These are phyloP conservation scores for Holothuria glaberrima DNA, from an alignment of 35 echinoderm and acorn worm genomes.

Conservation along the genomic window DNA sequence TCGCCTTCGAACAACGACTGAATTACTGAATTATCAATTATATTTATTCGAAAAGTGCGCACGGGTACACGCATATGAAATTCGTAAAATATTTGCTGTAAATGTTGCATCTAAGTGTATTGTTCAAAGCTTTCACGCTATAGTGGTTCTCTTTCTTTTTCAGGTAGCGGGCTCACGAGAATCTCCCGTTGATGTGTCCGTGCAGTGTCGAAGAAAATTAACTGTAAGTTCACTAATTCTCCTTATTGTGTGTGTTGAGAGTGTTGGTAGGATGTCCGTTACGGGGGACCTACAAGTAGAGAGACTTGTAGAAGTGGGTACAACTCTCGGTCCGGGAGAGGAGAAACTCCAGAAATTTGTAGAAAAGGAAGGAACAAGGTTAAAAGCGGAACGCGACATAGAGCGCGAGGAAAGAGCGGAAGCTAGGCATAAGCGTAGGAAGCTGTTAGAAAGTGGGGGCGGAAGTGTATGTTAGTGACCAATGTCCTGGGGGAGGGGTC, in stretches of 20 bases:
- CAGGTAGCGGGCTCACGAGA: not conserved
- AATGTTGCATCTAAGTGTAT: too few relatives aligned
- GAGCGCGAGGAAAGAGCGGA: not conserved
- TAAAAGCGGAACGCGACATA: not conserved
- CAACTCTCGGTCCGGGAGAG: not conserved
- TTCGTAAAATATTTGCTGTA: too few relatives aligned
- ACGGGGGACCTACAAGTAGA: not conserved
- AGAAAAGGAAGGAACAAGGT: not conserved
- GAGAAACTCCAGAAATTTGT: conserved; percentile 3
- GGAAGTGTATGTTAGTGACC: too few relatives aligned
- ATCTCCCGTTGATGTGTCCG: not conserved
- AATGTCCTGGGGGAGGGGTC: too few relatives aligned
- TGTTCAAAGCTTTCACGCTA: not conserved
- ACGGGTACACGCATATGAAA: too few relatives aligned
- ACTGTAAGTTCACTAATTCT: not conserved
- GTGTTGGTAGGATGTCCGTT: not conserved
- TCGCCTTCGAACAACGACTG: too few relatives aligned
- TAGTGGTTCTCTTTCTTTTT: not conserved
- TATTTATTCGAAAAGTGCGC: too few relatives aligned
- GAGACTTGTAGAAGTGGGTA: not conserved
- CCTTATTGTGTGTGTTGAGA: not conserved
- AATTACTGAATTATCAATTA: too few relatives aligned
- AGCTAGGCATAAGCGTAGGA: not conserved
- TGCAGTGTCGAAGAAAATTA: conserved; percentile 4
- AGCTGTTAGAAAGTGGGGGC: too few relatives aligned